phyloP scores from a whole-genome alignment of 2,797 vertebrate genomes.

The Hafferia zeledoni region DNA sequence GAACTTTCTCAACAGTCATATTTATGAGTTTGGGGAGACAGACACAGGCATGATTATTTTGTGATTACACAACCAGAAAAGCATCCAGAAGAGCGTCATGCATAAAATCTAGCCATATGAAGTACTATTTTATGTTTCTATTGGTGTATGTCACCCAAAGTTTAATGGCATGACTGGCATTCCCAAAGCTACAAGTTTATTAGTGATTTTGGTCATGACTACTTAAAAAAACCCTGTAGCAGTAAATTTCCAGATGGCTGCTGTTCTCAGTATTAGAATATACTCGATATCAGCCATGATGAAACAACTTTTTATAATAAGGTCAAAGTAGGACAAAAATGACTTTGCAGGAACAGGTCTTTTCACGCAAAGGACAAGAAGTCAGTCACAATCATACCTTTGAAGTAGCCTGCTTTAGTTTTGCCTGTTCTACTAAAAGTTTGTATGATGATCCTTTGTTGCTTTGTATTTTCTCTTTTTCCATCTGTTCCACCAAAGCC shows the following conservation, averaged over 20 bases:
- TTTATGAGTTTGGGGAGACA: background rate
- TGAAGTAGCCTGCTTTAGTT: slow-evolving; percentile 98
- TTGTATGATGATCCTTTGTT: slow-evolving; percentile 99
- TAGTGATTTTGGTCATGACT: background rate
- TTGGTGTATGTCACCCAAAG: background rate
- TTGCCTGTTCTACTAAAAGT: slow-evolving; percentile 98
- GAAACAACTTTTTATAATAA: slow-evolving; percentile 3
- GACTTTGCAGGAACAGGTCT: slow-evolving; percentile 58
- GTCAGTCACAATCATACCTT: slow-evolving; percentile 86
- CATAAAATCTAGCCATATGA: background rate
- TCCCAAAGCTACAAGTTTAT: background rate
- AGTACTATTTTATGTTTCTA: background rate
- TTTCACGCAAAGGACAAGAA: slow-evolving; percentile 51
- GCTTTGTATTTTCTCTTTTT: slow-evolving; percentile 99
- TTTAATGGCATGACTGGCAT: background rate
- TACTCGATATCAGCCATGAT: slow-evolving; percentile 3
- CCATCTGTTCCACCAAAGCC: slow-evolving; percentile 98
- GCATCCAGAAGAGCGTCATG: background rate
- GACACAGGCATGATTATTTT: background rate
- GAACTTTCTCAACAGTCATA: background rate
- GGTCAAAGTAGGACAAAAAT: slow-evolving; percentile 37
- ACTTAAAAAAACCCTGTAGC: background rate
- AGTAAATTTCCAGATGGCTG: background rate
- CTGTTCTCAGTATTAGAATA: slow-evolving; percentile 15
- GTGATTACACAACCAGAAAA: background rate